Evolutionary conservation across 2,888 invertebrate genomes (phyloP).

Genomic region (Tribolium freemani): DNA sequence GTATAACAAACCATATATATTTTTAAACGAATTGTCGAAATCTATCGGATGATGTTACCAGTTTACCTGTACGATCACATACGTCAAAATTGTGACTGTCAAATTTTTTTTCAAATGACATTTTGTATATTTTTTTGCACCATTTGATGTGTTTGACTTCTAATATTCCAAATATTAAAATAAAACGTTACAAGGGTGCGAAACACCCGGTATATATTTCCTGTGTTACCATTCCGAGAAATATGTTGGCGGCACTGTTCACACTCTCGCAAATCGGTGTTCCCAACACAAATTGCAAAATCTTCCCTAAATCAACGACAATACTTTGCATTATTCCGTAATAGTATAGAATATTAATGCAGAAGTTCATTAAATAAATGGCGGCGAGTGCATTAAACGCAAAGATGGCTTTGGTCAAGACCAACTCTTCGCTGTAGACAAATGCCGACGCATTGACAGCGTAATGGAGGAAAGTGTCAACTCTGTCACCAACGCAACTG

Average conservation of each 20-base stretch:
- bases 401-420: slow-evolving; percentile 76
- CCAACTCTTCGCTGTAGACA: slow-evolving; percentile 82
- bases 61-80: too few species aligned
- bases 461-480: slow-evolving; percentile 83
- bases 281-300: slow-evolving; percentile 79
- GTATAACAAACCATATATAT: too few species aligned
- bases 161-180: too few species aligned
- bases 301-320: slow-evolving; percentile 83
- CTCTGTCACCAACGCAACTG: slow-evolving; percentile 74
- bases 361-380: slow-evolving; percentile 94
- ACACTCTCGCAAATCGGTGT: slow-evolving; percentile 97
- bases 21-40: too few species aligned
- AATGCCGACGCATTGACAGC: slow-evolving; percentile 86
- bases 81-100: too few species aligned
- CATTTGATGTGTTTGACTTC: too few species aligned
- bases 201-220: too few species aligned
- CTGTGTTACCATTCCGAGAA: slow-evolving; percentile 86
- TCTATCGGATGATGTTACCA: too few species aligned
- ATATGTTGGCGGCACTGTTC: slow-evolving; percentile 93
- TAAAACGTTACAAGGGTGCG: too few species aligned
- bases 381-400: slow-evolving; percentile 92
- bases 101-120: too few species aligned
- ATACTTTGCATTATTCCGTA: slow-evolving; percentile 90
- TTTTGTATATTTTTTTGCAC: too few species aligned
- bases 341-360: slow-evolving; percentile 91